These are phyloP conservation scores for Rostratula benghalensis DNA, from an alignment of 2,113 vertebrate species.

Conservation along the genomic window DNA sequence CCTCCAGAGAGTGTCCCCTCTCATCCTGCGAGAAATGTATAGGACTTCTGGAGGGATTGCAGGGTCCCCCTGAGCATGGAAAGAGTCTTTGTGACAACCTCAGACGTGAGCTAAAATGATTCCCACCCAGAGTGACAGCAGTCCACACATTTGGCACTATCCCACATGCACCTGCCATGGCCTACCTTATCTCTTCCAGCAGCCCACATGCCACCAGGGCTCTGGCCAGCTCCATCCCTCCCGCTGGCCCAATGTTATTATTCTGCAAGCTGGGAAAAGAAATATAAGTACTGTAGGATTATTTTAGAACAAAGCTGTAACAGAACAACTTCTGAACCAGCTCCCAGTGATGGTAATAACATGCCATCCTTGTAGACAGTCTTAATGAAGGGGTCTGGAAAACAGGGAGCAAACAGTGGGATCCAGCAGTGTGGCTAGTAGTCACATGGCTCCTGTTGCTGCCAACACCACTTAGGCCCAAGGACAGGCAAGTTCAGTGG, in stretches of 20 bases:
- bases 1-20: not conserved
- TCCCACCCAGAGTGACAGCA: not conserved
- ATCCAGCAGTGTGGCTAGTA: not conserved
- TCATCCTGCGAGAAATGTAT: not conserved
- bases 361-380: not conserved
- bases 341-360: not conserved
- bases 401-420: not conserved
- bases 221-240: slow-evolving; percentile 50
- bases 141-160: not conserved
- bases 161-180: not conserved
- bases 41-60: not conserved
- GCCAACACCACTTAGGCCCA: not conserved
- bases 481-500: not conserved
- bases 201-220: slow-evolving; percentile 51
- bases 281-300: not conserved
- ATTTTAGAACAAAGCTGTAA: not conserved
- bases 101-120: not conserved
- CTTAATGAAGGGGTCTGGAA: not conserved
- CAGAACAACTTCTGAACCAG: not conserved
- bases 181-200: slow-evolving; percentile 77
- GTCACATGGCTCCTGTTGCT: not conserved
- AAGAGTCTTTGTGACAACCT: not conserved
- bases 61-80: not conserved
- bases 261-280: slow-evolving; percentile 67
- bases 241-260: slow-evolving; percentile 47